Percentiles rank a stretch among this genome's conserved stretches.
phyloP scores from a whole-genome alignment of 2,113 vertebrate species.

The Halcyon malimbica region DNA sequence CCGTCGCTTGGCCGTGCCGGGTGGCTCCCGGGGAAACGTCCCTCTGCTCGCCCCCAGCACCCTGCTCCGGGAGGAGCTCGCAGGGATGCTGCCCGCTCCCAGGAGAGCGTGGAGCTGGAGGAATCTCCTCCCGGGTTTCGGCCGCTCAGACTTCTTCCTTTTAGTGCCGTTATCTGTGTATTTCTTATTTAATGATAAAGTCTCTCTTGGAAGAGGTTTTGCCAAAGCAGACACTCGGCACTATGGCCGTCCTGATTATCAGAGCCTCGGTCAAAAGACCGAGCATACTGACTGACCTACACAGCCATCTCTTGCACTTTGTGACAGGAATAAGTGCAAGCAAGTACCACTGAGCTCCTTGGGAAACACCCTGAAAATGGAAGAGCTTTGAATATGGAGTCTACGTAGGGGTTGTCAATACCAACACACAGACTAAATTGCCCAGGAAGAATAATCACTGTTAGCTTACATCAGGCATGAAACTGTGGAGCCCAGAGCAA shows the following conservation, averaged over 20 bases:
- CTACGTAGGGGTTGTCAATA: neutral
- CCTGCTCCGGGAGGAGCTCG: neutral
- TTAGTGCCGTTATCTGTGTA: neutral
- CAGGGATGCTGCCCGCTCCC: neutral
- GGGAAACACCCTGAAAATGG: neutral
- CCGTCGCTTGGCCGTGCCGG: too few relatives aligned
- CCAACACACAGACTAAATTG: neutral
- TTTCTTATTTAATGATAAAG: neutral
- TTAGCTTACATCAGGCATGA: neutral
- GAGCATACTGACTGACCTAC: neutral
- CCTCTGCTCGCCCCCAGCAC: neutral
- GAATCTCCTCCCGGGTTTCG: neutral
- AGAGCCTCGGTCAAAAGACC: neutral
- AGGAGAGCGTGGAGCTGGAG: neutral
- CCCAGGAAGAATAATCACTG: neutral
- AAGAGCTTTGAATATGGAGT: neutral
- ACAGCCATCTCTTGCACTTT: too few relatives aligned
- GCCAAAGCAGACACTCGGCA: neutral
- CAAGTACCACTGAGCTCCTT: accelerated
- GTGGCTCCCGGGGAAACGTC: neutral
- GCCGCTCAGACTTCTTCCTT: neutral
- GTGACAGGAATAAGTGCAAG: neutral
- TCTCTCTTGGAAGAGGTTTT: neutral
- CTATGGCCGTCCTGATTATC: neutral
- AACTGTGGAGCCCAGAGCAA: neutral